Percentiles rank a stretch among this genome's conserved stretches.
Conservation (phyloP, 1,140 invertebrate genomes). For the Lysiphlebus fabarum region DNA sequence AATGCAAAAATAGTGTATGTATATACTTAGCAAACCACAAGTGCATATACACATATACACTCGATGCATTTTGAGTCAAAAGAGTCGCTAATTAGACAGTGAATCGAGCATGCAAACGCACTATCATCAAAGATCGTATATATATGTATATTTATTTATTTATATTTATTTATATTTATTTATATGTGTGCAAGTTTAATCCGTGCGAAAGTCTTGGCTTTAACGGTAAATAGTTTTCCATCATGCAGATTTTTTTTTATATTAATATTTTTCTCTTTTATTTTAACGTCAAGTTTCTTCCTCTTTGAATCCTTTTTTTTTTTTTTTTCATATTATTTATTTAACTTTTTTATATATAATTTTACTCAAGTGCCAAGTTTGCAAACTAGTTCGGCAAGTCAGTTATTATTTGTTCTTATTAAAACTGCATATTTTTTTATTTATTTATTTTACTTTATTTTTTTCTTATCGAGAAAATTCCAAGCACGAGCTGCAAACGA, state of each 20-base stretch:
- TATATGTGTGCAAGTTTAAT: slow-evolving; percentile 2
- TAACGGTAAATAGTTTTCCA: slow-evolving; percentile 15
- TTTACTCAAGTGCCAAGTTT: background rate
- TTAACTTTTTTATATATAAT: too few species aligned
- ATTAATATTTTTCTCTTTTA: slow-evolving; percentile 14
- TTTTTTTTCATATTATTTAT: too few species aligned
- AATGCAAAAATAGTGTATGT: too few species aligned
- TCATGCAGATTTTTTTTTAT: background rate
- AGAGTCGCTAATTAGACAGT: slow-evolving; percentile 21
- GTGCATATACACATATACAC: too few species aligned
- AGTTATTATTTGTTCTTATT: slow-evolving; percentile 17
- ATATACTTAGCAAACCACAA: too few species aligned
- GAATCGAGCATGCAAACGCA: slow-evolving; percentile 16
- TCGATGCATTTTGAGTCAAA: background rate
- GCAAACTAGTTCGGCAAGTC: slow-evolving; percentile 18
- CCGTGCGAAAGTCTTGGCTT: slow-evolving; percentile 10
- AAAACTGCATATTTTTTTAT: too few species aligned
- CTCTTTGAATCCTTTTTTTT: background rate
- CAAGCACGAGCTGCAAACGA: too few species aligned
- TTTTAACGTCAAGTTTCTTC: background rate
- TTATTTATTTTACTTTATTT: too few species aligned
- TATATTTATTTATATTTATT: too few species aligned
- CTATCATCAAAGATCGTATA: slow-evolving; percentile 16
- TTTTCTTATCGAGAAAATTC: too few species aligned
- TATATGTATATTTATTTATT: too few species aligned